Conservation (phyloP, 2,113 vertebrate species). For the Galeopterus variegatus region DNA sequence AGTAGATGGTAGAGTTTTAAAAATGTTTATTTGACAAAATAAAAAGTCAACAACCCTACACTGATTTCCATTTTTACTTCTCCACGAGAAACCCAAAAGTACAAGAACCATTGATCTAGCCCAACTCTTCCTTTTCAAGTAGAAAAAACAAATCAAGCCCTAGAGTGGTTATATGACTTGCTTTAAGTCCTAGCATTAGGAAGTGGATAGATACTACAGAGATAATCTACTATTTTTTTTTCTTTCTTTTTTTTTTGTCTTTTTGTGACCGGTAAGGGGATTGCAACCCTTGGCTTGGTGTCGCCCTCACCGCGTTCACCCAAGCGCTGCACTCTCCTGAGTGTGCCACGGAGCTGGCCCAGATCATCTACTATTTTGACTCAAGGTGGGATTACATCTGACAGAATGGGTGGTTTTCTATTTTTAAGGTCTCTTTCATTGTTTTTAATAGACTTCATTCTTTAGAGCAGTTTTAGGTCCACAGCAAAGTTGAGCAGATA, state of each 20-base stretch:
- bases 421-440: neutral
- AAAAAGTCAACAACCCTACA: neutral
- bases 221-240: neutral
- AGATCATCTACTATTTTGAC: neutral
- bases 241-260: too few relatives aligned
- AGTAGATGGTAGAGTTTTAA: neutral
- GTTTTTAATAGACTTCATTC: neutral
- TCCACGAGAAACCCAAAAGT: neutral
- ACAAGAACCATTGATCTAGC: neutral
- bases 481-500: neutral
- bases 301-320: too few relatives aligned
- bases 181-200: neutral
- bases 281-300: too few relatives aligned
- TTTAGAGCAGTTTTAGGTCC: neutral
- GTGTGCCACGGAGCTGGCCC: too few relatives aligned
- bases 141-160: neutral
- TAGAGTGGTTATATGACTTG: neutral
- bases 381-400: neutral
- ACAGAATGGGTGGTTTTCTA: neutral
- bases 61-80: neutral
- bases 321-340: too few relatives aligned
- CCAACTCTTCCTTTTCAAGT: neutral
- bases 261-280: too few relatives aligned
- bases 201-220: neutral
- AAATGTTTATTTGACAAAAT: neutral